Conservation (phyloP, 2,797 vertebrate species). For the Sphenopsis melanotis region DNA sequence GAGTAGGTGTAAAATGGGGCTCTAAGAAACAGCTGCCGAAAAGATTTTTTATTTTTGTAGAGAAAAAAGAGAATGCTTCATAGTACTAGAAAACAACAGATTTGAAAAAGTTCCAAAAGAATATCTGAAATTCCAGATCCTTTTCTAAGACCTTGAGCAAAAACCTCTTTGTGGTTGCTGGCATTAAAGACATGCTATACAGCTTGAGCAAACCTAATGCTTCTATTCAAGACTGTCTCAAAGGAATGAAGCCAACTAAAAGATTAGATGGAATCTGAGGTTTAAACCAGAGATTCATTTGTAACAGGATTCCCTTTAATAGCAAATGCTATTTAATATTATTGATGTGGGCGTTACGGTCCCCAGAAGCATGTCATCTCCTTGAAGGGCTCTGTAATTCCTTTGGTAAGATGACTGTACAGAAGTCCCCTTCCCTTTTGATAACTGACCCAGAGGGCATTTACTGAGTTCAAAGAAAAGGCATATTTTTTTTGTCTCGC, state of each 20-base stretch:
- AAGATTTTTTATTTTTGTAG: not conserved
- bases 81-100: not conserved
- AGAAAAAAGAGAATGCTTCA: not conserved
- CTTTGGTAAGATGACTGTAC: constrained; percentile 38
- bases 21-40: not conserved
- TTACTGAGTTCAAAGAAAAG: constrained; percentile 59
- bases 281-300: constrained; percentile 64
- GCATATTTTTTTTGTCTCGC: not conserved
- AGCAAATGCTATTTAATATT: constrained; percentile 63
- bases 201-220: constrained; percentile 55
- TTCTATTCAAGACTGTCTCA: constrained; percentile 55
- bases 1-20: not conserved
- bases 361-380: constrained; percentile 43
- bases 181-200: constrained; percentile 53
- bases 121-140: constrained; percentile 45
- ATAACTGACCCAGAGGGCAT: constrained; percentile 22
- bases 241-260: constrained; percentile 51
- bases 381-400: constrained; percentile 38
- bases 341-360: constrained; percentile 59
- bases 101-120: constrained; percentile 33
- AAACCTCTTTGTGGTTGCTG: constrained; percentile 46
- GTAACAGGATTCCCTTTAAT: constrained; percentile 62
- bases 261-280: constrained; percentile 70
- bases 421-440: constrained; percentile 19
- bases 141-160: constrained; percentile 27